Base-by-base conservation (phyloP, 2,797 vertebrate genomes). In the Catharus ustulatus region DNA sequence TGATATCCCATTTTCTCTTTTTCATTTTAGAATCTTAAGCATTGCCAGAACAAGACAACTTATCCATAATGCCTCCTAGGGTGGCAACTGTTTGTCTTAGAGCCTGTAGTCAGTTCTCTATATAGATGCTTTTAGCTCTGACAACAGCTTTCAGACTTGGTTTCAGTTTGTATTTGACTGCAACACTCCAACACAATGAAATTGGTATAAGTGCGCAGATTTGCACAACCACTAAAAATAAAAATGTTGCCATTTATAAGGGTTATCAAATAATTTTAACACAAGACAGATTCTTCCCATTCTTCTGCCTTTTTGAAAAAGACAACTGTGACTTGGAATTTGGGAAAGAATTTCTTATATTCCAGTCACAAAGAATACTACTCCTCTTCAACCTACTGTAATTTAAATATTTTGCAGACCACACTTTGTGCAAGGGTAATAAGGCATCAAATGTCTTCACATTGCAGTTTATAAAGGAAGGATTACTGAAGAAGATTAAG, bases 21-120 rank as follows among this genome's bases (percentile, higher is more conserved):
- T 45, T 15, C 94, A 86, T 97, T 97, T 97, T 93, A 92, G 90
- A 85, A 94, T 79, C 93, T 77, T 55, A 94, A 74, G 48, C 43
- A 82, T 69, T 98, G 96, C 96, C 97, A 98, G 97, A 98, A 97
- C 88, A 97, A 97, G 86, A 92, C 96, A 90, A 97, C 97, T 98
- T 97, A 97, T 96, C 97, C 91, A 93, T 94, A 96, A 49, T 66
- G 73, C 77, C 94, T 95, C 94, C 97, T 93, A 27, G 96, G 95
- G 94, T 90, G 90, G 82, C 89, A 94, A 96, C 95, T 94, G 87
- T 95, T 97, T 96, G 97, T 95, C 97, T 97, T 94, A 79, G 82
- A 94, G 89, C 63, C 59, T 93, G 46, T 76, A 88, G 95, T 96
- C 63, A 78, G 81, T 96, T 97, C 94, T 96, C 90, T 97, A 75